phyloP scores from a whole-genome alignment of 2,888 invertebrate species.

The Brenthis hecate region DNA sequence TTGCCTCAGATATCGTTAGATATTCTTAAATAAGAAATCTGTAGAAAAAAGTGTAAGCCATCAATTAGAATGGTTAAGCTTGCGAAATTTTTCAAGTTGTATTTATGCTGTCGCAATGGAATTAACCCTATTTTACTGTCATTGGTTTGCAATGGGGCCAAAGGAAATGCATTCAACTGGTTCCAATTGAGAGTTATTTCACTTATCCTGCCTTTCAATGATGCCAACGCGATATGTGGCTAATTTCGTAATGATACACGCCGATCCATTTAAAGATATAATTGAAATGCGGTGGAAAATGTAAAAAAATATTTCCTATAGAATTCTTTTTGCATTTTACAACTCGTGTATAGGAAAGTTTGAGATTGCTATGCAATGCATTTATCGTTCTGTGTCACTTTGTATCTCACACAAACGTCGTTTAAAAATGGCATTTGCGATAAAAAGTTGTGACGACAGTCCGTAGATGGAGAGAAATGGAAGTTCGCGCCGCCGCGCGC shows the following conservation, averaged over 20 bases:
- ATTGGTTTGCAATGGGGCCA: constrained; percentile 44
- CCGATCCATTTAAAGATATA: constrained; percentile 25
- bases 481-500: constrained; percentile 50
- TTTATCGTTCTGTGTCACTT: constrained; percentile 22
- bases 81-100: background rate
- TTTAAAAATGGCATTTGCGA: constrained; percentile 37
- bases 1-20: too few species aligned
- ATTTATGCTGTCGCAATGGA: constrained; percentile 3
- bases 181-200: constrained; percentile 48
- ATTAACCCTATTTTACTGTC: constrained; percentile 37
- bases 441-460: constrained; percentile 46
- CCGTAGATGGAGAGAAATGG: constrained; percentile 72
- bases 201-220: constrained; percentile 48
- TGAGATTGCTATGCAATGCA: background rate
- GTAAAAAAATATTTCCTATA: constrained; percentile 15
- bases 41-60: too few species aligned
- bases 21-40: too few species aligned
- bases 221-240: constrained; percentile 37
- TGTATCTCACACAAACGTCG: constrained; percentile 25
- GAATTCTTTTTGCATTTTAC: constrained; percentile 13
- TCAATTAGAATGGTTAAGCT: too few species aligned
- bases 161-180: constrained; percentile 48
- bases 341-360: background rate
- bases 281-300: constrained; percentile 20
- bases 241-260: constrained; percentile 36